Conservation (phyloP, 2,888 invertebrate species). For the Sipha maydis region DNA sequence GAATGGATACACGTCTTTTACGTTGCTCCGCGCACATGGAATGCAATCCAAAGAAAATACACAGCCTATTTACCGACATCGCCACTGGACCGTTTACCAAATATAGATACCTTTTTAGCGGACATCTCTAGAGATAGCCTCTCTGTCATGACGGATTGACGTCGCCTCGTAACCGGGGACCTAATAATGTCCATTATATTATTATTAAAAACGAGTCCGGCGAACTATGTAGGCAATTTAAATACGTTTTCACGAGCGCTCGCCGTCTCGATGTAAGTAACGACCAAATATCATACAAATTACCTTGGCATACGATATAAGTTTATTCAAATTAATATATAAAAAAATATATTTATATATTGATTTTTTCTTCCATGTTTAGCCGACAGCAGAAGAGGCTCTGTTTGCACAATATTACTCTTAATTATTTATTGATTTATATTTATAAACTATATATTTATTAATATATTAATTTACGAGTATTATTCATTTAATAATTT, state of each 20-base stretch:
- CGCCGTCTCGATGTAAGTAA: background rate
- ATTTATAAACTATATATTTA: too few species aligned
- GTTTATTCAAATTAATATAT: too few species aligned
- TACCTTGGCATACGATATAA: too few species aligned
- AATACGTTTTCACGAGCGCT: background rate
- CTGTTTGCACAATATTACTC: too few species aligned
- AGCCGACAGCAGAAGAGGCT: too few species aligned
- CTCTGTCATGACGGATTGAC: background rate
- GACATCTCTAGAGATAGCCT: background rate
- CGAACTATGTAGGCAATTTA: conserved; percentile 50
- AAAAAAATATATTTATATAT: too few species aligned
- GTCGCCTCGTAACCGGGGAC: background rate
- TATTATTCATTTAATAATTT: too few species aligned
- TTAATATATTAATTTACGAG: too few species aligned
- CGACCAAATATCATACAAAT: background rate
- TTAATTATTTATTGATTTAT: too few species aligned
- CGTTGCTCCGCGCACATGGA: conserved; percentile 34
- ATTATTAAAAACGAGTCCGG: conserved; percentile 5
- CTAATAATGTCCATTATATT: background rate
- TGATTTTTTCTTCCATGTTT: too few species aligned
- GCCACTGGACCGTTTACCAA: conserved; percentile 1
- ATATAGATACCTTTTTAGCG: conserved; percentile 51
- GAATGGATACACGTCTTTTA: conserved; percentile 43
- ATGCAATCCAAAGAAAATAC: conserved; percentile 57
- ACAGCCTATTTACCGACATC: conserved; percentile 19